phyloP scores from a whole-genome alignment of 53 echinoderm and acorn worm species.

The Echinarachnius parma region DNA sequence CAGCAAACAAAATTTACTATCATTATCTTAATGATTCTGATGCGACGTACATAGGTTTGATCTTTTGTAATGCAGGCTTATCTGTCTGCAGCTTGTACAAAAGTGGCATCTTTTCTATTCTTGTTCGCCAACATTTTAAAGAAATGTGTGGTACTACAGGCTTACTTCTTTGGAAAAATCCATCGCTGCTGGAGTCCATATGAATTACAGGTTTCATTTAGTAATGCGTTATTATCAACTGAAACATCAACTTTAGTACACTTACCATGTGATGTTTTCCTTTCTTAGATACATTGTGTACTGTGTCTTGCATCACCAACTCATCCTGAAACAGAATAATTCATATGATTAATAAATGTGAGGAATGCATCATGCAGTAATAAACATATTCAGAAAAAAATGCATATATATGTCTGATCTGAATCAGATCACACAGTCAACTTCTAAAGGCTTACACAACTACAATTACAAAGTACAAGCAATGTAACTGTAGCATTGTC shows the following conservation, averaged over 20 bases:
- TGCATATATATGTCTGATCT: neutral
- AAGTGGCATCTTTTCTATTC: conserved; percentile 8
- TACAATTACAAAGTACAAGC: conserved; percentile 14
- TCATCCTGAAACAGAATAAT: conserved; percentile 20
- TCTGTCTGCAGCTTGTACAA: conserved; percentile 22
- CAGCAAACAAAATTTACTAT: conserved; percentile 24
- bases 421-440: conserved; percentile 10
- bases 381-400: conserved; percentile 26
- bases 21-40: conserved; percentile 11
- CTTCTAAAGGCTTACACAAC: conserved; percentile 14
- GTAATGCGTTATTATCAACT: conserved; percentile 27
- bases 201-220: conserved; percentile 26
- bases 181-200: conserved; percentile 22
- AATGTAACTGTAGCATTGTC: conserved; percentile 10
- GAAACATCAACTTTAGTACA: conserved; percentile 29
- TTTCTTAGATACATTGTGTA: conserved; percentile 11
- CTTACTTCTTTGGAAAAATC: conserved; percentile 24
- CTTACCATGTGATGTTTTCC: conserved; percentile 22
- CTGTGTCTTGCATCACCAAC: conserved; percentile 22
- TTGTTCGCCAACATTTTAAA: conserved; percentile 20
- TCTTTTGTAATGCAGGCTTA: conserved; percentile 24
- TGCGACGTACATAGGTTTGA: conserved; percentile 13
- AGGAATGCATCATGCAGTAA: conserved; percentile 17
- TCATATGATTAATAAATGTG: conserved; percentile 20
- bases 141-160: conserved; percentile 27